phyloP scores from a whole-genome alignment of 1,140 invertebrate genomes.

The Hetaerina americana region DNA sequence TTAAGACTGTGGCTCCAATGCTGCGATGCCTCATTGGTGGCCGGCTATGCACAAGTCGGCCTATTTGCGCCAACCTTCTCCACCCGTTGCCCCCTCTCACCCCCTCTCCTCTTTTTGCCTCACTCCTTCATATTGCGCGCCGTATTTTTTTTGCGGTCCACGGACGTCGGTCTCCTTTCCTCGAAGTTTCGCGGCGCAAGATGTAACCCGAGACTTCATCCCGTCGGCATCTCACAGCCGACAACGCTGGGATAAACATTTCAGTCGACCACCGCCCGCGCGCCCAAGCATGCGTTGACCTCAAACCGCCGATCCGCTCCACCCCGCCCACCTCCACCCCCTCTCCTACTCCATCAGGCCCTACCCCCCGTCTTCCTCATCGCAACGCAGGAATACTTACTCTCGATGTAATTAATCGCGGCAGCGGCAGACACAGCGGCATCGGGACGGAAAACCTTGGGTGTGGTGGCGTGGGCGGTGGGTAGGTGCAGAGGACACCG shows the following conservation, averaged over 20 bases:
- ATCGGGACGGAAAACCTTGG: background rate
- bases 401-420: background rate
- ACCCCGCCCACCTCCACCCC: background rate
- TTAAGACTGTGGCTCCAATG: too few relatives aligned
- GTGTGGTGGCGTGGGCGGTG: background rate
- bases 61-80: background rate
- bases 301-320: background rate
- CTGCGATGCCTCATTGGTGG: too few relatives aligned
- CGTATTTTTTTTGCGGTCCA: background rate
- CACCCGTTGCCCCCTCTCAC: background rate
- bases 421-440: background rate
- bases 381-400: background rate
- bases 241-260: background rate
- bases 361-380: background rate
- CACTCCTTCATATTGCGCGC: background rate
- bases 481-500: too few relatives aligned
- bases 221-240: background rate
- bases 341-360: background rate
- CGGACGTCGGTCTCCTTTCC: slow-evolving; percentile 6
- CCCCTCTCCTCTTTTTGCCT: background rate
- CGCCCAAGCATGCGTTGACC: background rate
- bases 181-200: background rate
- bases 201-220: slow-evolving; percentile 2
- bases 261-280: background rate
- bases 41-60: too few relatives aligned